Evolutionary conservation across 2,888 invertebrate genomes (phyloP).

Genomic region (Brachypalpus laphriformis): DNA sequence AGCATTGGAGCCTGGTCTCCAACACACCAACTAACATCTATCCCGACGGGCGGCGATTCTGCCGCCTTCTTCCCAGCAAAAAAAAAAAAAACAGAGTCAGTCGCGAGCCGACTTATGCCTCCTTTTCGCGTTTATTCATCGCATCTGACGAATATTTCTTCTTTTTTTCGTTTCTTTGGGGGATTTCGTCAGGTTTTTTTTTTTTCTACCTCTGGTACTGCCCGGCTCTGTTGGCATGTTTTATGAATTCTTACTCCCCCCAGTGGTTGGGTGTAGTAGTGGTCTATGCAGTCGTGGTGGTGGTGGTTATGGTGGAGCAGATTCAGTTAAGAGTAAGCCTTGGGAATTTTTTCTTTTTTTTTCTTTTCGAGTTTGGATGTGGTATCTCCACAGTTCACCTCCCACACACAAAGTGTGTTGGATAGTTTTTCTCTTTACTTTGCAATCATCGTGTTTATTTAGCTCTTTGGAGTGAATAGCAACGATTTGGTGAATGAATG

Average conservation of each 20-base stretch:
- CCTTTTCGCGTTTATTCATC: conserved; percentile 69
- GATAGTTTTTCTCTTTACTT: conserved; percentile 43
- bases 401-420: conserved; percentile 15
- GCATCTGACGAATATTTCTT: conserved; percentile 49
- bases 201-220: background rate
- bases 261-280: conserved; percentile 29
- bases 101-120: conserved; percentile 60
- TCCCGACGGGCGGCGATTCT: conserved; percentile 59
- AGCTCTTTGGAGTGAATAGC: conserved; percentile 29
- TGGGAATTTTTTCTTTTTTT: conserved; percentile 37
- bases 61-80: conserved; percentile 42
- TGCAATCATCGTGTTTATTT: background rate
- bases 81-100: conserved; percentile 45
- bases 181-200: conserved; percentile 29
- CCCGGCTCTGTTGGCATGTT: conserved; percentile 55
- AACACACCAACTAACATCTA: conserved; percentile 52
- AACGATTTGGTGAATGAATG: conserved; percentile 61
- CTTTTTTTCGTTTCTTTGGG: conserved; percentile 33
- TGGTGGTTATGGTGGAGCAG: conserved; percentile 22
- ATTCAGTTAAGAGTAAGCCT: conserved; percentile 23
- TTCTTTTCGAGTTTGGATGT: conserved; percentile 28
- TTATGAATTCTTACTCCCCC: conserved; percentile 48
- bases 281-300: background rate
- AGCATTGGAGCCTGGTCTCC: conserved; percentile 57
- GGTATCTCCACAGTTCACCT: background rate